Evolutionary conservation across 2,797 vertebrate genomes (phyloP), one percentile per base, ranked within the genome.

Genomic region (Enteromius argenteus): DNA sequence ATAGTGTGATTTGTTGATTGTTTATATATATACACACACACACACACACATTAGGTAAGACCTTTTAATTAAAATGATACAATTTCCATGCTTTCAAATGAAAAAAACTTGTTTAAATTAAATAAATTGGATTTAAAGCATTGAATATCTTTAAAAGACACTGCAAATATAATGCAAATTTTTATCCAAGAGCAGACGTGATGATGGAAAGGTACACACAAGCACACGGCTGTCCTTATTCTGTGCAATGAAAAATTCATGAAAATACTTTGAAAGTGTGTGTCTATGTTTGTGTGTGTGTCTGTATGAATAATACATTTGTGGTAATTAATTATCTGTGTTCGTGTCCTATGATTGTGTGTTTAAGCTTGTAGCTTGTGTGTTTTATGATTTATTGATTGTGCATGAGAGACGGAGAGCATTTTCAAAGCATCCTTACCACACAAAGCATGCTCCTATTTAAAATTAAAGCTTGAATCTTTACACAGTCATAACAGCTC

Each of bases 221-320:
- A 49, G 30, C 56, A 37, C 56, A 74, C 27, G 15, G 72, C 35
- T 76, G 44, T 35, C 60, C 69, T 81, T 49, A 32, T 39, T 82
- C 46, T 39, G 74, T 73, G 77, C 51, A 11, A 84, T 81, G 56
- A 82, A 86, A 79, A 85, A 84, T 79, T 62, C 51, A 80, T 84
- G 83, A 80, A 79, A 87, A 84, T 67, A 60, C 84, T 83, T 86
- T 86, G 78, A 81, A 81, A 85, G 86, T 79, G 69, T 86, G 83
- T 76, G 56, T 68, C 69, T 78, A 21, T 85, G 78, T 32, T 64
- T 79, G 58, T 77, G 14, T 83, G 14, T 83, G 69, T 73, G 80
- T 77, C 75, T 83, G 30, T 75, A 60, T 80, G 56, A 76, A 83
- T 76, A 76, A 83, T 76, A 67, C 23, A 77, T 83, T 76, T 67